These are phyloP conservation scores for Lepetodrilus schrolli DNA, from an alignment of 2,888 invertebrate species.

Conservation along the genomic window DNA sequence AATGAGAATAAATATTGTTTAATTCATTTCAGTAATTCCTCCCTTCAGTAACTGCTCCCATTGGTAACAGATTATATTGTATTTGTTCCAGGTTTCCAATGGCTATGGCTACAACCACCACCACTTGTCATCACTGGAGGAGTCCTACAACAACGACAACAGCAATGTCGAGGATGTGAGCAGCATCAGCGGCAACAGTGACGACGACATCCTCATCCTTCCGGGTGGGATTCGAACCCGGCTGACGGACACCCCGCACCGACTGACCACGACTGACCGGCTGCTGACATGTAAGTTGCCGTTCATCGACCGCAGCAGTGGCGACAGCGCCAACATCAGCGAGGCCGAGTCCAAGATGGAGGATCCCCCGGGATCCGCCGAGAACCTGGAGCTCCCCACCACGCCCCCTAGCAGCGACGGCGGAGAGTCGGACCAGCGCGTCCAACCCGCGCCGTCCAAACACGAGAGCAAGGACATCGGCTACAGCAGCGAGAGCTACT, in stretches of 20 bases:
- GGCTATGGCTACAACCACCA: constrained; percentile 37
- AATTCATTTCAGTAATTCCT: too few species aligned
- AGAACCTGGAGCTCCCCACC: background rate
- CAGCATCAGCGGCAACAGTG: background rate
- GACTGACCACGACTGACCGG: background rate
- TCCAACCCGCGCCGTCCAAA: constrained; percentile 29
- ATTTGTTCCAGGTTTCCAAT: constrained; percentile 38
- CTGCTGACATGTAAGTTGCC: background rate
- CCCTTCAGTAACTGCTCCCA: too few species aligned
- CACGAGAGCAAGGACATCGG: constrained; percentile 69
- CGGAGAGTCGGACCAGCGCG: constrained; percentile 27
- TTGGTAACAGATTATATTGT: too few species aligned
- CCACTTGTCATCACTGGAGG: constrained; percentile 43
- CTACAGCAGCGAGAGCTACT: constrained; percentile 75
- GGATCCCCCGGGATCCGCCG: constrained; percentile 37
- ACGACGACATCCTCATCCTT: constrained; percentile 44
- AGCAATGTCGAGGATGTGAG: constrained; percentile 20
- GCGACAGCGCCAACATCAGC: constrained; percentile 67
- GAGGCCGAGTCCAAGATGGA: constrained; percentile 65
- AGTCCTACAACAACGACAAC: constrained; percentile 27
- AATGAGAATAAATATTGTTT: too few species aligned
- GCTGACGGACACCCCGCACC: constrained; percentile 25
- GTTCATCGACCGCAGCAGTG: constrained; percentile 55
- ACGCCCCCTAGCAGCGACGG: constrained; percentile 40
- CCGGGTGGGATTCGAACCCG: constrained; percentile 33